Evolutionary conservation across 1,140 invertebrate genomes (phyloP).

Genomic region (Lepeophtheirus salmonis): DNA sequence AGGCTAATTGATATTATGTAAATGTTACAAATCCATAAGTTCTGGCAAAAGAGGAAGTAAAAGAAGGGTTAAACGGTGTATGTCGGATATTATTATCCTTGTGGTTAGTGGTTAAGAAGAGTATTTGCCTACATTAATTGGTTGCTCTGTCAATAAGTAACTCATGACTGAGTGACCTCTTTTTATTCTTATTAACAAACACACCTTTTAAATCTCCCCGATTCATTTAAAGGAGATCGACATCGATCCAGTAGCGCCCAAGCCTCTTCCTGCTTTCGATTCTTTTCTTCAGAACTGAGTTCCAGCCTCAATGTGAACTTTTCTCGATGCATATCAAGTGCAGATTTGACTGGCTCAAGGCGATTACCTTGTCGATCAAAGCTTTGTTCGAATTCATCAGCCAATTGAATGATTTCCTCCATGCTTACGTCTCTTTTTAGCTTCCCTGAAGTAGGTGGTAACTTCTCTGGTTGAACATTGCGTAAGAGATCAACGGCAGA

Average conservation of each 20-base stretch:
- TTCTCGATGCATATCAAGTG: constrained; percentile 5
- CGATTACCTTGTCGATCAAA: constrained; percentile 11
- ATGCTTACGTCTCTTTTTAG: constrained; percentile 13
- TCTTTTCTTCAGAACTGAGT: constrained; percentile 1
- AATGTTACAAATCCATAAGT: no score
- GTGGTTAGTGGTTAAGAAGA: no score
- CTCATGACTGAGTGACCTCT: no score
- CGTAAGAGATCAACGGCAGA: constrained; percentile 4
- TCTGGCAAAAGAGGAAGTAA: no score
- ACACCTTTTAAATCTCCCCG: background rate
- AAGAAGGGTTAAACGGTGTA: no score
- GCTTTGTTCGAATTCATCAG: constrained; percentile 10
- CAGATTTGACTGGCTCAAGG: constrained; percentile 11
- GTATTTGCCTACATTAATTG: no score
- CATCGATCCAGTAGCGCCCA: constrained; percentile 8
- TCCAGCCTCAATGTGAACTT: constrained; percentile 4
- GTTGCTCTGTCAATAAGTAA: no score
- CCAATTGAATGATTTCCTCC: constrained; percentile 15
- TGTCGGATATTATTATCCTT: no score
- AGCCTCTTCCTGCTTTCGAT: constrained; percentile 2
- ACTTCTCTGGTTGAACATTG: constrained; percentile 5
- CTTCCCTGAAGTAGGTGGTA: constrained; percentile 3
- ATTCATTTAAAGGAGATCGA: background rate
- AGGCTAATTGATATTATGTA: no score
- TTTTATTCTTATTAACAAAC: no score